Evolutionary conservation across 2,113 vertebrate species (phyloP).

Genomic region (Pterocles gutturalis): DNA sequence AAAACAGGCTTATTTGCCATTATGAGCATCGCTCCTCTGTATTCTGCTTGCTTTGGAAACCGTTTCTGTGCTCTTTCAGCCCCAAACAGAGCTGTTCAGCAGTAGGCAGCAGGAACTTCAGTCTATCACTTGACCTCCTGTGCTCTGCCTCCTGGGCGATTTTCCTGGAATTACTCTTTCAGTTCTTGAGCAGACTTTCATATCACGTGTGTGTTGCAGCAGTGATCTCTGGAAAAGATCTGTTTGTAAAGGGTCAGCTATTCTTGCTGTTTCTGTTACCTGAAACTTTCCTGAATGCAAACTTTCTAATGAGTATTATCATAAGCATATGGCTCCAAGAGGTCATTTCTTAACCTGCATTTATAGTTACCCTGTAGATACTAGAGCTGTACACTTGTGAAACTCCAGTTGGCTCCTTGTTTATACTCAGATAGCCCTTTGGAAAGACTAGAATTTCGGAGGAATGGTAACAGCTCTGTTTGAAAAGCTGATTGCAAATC

Average conservation of each 20-base stretch:
- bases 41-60: accelerated
- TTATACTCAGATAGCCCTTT: background rate
- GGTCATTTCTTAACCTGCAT: background rate
- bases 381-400: background rate
- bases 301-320: accelerated
- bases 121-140: background rate
- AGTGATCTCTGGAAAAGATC: background rate
- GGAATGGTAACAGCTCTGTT: background rate
- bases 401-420: background rate
- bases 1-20: accelerated
- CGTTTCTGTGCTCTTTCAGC: too few relatives aligned
- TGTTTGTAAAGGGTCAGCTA: background rate
- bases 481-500: background rate
- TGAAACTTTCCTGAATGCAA: background rate
- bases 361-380: accelerated
- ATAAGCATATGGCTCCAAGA: accelerated
- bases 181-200: too few relatives aligned
- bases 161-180: accelerated
- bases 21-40: accelerated
- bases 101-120: background rate
- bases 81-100: background rate
- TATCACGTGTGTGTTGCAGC: accelerated
- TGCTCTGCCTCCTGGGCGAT: background rate
- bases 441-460: background rate
- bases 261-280: background rate